Base-by-base conservation (phyloP, 1,140 invertebrate genomes). In the Zaprionus vittiger region DNA sequence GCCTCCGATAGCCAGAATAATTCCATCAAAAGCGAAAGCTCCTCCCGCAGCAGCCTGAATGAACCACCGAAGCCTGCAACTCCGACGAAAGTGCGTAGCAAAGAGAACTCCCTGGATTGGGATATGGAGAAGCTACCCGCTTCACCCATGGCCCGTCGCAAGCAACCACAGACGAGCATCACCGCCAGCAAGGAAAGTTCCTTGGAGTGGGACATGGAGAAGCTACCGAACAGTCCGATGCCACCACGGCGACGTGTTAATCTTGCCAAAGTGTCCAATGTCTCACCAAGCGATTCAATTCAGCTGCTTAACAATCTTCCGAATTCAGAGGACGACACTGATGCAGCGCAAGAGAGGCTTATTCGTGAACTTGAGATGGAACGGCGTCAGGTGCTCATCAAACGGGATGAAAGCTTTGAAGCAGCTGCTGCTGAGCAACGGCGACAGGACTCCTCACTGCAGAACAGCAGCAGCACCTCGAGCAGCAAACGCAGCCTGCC, bases 121-220 rank as follows among this genome's bases (percentile, higher is more conserved):
- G 83, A 92, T n/a, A 92, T 92, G 87, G 91, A 92, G 17, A 92
- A 90, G 67, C 20, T 92, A 57, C 87, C 87, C 0, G 79, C 63
- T 1, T 86, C 81, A 0, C 91, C 91, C 0, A 92, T 92, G 91
- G 87, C 82, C 0, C 73, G 79, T 14, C 79, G 91, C 5, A 75
- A 62, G 14, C 62, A 71, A 28, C 20, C 47, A 0, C 41, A 24
- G 14, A 1, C 14, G 37, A 37, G 7, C 26, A 59, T 28, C 9
- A n/a, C 6, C 6, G 67, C 60, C 55, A 90, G 80, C 37, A 92
- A 87, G 41, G 91, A 92, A 44, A 78, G 72, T 34, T 92, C 91
- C 9, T 5, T 92, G 24, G 91, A 92, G 56, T 92, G 91, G 91
- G 86, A 92, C 60, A 92, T 92, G 91, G 91, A 92, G 20, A 92